phyloP scores from a whole-genome alignment of 2,888 invertebrate species.

The Cheilosia variabilis region DNA sequence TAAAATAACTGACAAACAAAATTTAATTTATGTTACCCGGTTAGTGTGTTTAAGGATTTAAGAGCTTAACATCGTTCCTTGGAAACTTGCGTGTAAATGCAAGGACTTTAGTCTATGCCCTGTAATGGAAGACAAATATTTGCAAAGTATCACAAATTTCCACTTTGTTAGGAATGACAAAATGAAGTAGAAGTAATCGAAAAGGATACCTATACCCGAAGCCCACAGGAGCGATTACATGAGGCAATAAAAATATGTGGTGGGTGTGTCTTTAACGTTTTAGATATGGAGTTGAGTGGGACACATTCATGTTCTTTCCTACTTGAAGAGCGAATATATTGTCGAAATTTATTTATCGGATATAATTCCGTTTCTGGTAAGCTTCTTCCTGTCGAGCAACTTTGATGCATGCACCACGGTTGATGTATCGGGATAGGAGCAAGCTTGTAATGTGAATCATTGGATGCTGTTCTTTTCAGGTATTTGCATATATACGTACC shows the following conservation, averaged over 20 bases:
- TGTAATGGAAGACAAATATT: conserved; percentile 48
- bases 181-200: conserved; percentile 62
- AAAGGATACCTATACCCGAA: conserved; percentile 22
- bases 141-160: conserved; percentile 28
- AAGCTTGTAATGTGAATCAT: too few species aligned
- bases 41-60: conserved; percentile 9
- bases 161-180: conserved; percentile 55
- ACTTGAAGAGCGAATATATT: conserved; percentile 8
- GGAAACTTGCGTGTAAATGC: too few species aligned
- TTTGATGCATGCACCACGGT: not conserved
- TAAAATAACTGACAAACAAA: conserved; percentile 10
- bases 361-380: conserved; percentile 32
- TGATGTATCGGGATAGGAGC: too few species aligned
- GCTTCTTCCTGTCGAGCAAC: not conserved
- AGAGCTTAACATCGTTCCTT: not conserved
- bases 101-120: not conserved
- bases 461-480: too few species aligned
- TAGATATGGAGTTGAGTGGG: conserved; percentile 29
- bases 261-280: conserved; percentile 36
- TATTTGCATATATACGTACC: too few species aligned
- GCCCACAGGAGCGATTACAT: conserved; percentile 12
- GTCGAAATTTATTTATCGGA: conserved; percentile 60
- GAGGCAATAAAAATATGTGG: conserved; percentile 33
- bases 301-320: conserved; percentile 29
- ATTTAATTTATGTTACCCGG: conserved; percentile 9